Conservation (phyloP, 2,888 invertebrate species). For the Tipula vernalis region DNA sequence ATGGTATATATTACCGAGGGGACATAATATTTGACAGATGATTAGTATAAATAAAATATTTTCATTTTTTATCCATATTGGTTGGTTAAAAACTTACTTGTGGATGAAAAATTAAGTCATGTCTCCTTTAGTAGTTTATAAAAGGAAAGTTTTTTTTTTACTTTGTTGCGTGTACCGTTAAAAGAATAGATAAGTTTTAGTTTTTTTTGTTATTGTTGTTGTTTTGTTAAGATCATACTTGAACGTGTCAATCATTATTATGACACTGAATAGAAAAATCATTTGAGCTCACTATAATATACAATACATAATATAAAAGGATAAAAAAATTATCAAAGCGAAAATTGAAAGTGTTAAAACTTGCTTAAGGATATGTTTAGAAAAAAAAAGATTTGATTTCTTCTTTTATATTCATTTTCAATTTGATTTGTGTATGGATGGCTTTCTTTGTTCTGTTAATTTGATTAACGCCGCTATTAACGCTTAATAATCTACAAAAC, state of each 20-base stretch:
- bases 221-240: conserved; percentile 4
- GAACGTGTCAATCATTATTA: conserved; percentile 4
- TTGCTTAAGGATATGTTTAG: neutral
- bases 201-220: neutral
- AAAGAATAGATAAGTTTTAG: neutral
- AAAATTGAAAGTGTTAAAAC: neutral
- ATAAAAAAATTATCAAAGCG: neutral
- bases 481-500: neutral
- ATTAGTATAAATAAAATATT: neutral
- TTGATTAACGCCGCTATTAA: neutral
- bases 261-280: neutral
- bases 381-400: neutral
- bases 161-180: neutral
- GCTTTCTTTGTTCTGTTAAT: neutral
- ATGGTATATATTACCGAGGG: neutral
- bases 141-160: neutral
- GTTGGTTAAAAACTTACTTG: neutral
- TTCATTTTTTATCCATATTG: neutral
- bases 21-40: neutral
- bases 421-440: neutral
- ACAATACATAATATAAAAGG: neutral
- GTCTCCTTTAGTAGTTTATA: neutral
- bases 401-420: neutral
- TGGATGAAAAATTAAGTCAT: neutral
- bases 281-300: neutral